phyloP scores from a whole-genome alignment of 2,888 invertebrate species.

The Hirudinaria manillensis region DNA sequence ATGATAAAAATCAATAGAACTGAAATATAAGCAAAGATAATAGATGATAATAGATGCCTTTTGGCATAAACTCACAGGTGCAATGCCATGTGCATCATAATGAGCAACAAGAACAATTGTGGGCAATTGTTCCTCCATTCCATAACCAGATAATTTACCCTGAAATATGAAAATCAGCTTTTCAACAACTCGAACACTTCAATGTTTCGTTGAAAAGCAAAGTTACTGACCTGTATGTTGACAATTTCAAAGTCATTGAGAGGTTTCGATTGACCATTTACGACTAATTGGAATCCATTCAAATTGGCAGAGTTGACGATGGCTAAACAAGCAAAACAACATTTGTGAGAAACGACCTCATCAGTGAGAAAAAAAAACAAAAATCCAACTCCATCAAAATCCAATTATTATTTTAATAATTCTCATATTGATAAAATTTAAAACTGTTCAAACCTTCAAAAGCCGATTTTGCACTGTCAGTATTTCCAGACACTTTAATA shows the following conservation, averaged over 20 bases:
- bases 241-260: slow-evolving; percentile 75
- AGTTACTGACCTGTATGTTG: slow-evolving; percentile 59
- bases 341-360: not conserved
- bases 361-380: not conserved
- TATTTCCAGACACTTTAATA: slow-evolving; percentile 65
- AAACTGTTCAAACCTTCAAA: slow-evolving; percentile 59
- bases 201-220: not conserved
- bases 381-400: not conserved
- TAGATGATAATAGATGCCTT: too few species aligned
- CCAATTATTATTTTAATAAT: not conserved
- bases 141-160: slow-evolving; percentile 61
- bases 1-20: not conserved
- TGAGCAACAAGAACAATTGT: slow-evolving; percentile 85
- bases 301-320: slow-evolving; percentile 80
- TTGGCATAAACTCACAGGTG: slow-evolving; percentile 66
- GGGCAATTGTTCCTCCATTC: slow-evolving; percentile 68
- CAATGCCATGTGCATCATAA: slow-evolving; percentile 82
- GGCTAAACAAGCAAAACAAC: slow-evolving; percentile 56
- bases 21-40: slow-evolving; percentile 3
- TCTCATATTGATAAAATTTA: not conserved
- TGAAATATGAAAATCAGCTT: slow-evolving; percentile 36
- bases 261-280: slow-evolving; percentile 67
- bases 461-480: slow-evolving; percentile 71
- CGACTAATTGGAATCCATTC: slow-evolving; percentile 87
- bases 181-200: not conserved